phyloP scores from a whole-genome alignment of 2,113 vertebrate genomes.

The Ibidorhyncha struthersii region DNA sequence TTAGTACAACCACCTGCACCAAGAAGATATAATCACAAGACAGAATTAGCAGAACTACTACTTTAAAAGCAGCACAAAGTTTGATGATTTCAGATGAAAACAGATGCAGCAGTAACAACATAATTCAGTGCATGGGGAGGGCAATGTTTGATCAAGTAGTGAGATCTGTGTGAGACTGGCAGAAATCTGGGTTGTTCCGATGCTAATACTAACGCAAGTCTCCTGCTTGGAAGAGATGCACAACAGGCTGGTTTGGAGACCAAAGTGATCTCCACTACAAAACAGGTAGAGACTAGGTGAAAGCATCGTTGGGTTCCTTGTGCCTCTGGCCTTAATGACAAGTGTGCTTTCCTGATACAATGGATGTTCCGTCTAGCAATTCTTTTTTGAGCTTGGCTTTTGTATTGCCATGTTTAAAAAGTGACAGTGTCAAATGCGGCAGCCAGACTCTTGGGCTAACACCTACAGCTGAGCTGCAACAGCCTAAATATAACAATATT shows the following conservation, averaged over 20 bases:
- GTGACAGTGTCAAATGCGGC: not conserved
- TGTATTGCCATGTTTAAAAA: not conserved
- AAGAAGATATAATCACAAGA: not conserved
- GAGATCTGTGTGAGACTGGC: not conserved
- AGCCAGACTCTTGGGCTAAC: not conserved
- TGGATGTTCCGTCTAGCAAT: not conserved
- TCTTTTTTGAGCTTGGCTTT: not conserved
- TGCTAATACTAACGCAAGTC: not conserved
- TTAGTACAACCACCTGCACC: not conserved
- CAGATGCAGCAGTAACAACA: not conserved
- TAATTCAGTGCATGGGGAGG: not conserved
- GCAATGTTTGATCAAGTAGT: not conserved
- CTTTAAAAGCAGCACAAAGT: not conserved
- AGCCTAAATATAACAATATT: not conserved
- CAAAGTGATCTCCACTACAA: not conserved
- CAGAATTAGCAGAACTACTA: not conserved
- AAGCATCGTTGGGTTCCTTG: not conserved
- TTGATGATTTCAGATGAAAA: not conserved
- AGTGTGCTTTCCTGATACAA: accelerated
- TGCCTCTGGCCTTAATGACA: not conserved
- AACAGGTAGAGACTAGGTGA: not conserved
- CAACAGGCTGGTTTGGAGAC: not conserved
- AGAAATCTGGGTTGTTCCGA: not conserved
- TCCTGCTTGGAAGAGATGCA: not conserved
- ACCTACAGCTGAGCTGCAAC: not conserved